A percentile compares a stretch with the other conserved stretches of the same genome.
Conservation (phyloP, 1,140 invertebrate species). For the Schlechtendalia chinensis region DNA sequence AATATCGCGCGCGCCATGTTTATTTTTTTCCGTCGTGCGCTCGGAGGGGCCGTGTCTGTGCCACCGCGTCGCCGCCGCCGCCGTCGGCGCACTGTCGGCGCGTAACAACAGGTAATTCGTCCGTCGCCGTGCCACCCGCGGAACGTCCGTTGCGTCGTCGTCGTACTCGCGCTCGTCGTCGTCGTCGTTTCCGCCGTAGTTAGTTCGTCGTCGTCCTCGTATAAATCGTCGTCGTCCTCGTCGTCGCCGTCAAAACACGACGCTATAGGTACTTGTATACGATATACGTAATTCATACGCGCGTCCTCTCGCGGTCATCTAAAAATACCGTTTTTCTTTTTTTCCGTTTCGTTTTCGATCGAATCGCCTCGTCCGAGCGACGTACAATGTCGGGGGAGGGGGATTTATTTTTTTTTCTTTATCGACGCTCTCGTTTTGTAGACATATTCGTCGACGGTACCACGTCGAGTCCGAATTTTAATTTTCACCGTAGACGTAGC, state of each 20-base stretch:
- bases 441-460: too few relatives aligned
- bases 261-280: too few relatives aligned
- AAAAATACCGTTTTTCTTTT: too few relatives aligned
- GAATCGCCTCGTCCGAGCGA: too few relatives aligned
- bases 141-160: slow-evolving; percentile 17
- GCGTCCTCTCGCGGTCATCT: too few relatives aligned
- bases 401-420: too few relatives aligned
- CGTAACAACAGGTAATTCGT: slow-evolving; percentile 31
- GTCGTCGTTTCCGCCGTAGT: not conserved
- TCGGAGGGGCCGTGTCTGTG: slow-evolving; percentile 7
- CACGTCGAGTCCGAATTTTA: too few relatives aligned
- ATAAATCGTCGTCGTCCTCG: not conserved
- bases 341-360: too few relatives aligned
- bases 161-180: not conserved
- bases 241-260: not conserved
- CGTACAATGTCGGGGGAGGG: too few relatives aligned
- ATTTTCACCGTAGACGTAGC: too few relatives aligned
- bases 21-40: not conserved
- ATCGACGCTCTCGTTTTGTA: too few relatives aligned
- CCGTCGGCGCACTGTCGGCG: slow-evolving; percentile 3
- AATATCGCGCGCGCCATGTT: not conserved
- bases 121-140: not conserved
- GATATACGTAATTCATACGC: too few relatives aligned
- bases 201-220: not conserved
- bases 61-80: slow-evolving; percentile 4